Evolutionary conservation across 2,888 invertebrate species (phyloP).

Genomic region (Alviniconcha strummeri): DNA sequence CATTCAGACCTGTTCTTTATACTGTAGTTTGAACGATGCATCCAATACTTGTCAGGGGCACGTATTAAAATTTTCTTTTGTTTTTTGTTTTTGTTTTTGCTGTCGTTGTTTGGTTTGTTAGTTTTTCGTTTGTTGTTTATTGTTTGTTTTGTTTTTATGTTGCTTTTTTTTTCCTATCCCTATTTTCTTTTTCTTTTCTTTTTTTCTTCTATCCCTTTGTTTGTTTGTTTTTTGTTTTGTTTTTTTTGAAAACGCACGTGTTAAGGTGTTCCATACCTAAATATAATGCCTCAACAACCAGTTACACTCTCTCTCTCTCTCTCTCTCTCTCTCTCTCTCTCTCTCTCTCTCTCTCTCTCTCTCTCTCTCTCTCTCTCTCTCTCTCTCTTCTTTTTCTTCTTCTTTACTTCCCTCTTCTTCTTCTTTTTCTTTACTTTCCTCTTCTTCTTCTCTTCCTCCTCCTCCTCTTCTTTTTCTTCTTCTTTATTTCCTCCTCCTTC

Average conservation of each 20-base stretch:
- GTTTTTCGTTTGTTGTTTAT: background rate
- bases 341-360: background rate
- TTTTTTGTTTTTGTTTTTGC: background rate
- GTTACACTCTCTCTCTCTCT: no score
- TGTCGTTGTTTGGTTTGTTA: no score
- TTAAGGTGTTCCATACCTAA: no score
- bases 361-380: no score
- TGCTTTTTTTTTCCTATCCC: background rate
- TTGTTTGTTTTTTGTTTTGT: no score
- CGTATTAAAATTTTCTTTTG: background rate
- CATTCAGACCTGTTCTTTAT: no score
- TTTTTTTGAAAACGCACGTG: no score
- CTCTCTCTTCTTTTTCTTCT: background rate
- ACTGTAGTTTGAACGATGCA: no score
- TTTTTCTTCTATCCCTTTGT: no score
- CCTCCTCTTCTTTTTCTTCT: background rate
- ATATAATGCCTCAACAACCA: no score
- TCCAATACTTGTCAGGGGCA: no score
- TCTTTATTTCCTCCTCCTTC: background rate
- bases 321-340: no score
- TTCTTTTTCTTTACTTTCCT: background rate
- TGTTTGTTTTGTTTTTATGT: background rate
- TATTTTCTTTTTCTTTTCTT: background rate
- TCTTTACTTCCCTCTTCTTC: background rate
- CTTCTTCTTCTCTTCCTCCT: background rate